Evolutionary conservation across 2,797 vertebrate species (phyloP), one percentile per base, ranked within the genome.

Genomic region (Syngnathus acus): DNA sequence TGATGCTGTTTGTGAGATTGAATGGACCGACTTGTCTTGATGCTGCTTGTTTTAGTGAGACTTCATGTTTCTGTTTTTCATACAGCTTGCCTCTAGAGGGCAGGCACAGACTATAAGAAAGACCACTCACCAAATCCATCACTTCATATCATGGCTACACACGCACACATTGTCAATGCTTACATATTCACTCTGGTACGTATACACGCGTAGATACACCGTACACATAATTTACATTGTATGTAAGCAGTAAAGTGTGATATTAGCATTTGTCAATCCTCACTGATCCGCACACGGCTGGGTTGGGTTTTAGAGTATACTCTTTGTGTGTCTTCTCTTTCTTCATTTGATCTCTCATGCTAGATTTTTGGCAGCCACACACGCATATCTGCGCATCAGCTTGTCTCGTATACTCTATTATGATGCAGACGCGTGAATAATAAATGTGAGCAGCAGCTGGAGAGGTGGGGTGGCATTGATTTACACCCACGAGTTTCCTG

Each of bases 381-480:
- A 38, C 70, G 66, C 68, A 71, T 72, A 73, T 64, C 68, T 66
- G 68, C 76, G 14, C 51, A 23, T 40, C 76, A 77, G 84, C 73
- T 75, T 76, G 78, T 74, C 77, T 78, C 80, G 78, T 66, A 75
- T 66, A 68, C 73, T 75, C 73, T 50, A 83, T 84, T 88, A 87
- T 86, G 82, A 89, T 88, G 85, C 82, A 83, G 86, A 86, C 69
- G 84, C 83, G 87, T 92, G 83, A 91, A 89, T 91, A 92, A 90
- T 87, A 80, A 76, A 90, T 90, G 85, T 77, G 72, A 88, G 84
- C 82, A 81, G 85, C 88, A 91, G 88, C 88, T 90, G 89, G 82
- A 87, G 85, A 87, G 83, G 76, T 87, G 81, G 80, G 82, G 84
- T 87, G 77, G 72, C 86, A 90, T 90, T 89, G 89, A 91, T 92